phyloP scores from a whole-genome alignment of 2,888 invertebrate genomes.

The Suillia variegata region DNA sequence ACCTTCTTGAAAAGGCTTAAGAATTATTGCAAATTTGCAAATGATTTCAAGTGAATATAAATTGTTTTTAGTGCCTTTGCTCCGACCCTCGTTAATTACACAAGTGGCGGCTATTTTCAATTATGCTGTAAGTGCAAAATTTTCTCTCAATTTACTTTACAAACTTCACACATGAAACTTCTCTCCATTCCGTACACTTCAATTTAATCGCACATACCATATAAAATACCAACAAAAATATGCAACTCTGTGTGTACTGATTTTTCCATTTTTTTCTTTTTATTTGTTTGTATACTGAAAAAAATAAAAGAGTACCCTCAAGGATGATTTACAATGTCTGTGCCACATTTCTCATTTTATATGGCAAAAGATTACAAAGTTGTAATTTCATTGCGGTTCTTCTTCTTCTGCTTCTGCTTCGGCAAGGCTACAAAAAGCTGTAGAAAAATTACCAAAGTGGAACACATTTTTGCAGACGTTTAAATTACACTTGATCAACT shows the following conservation, averaged over 20 bases:
- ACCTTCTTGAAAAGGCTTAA: too few relatives aligned
- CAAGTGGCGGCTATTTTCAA: too few relatives aligned
- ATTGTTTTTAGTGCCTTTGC: too few relatives aligned
- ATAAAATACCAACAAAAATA: neutral
- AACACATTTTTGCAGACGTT: neutral
- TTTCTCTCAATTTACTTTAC: neutral
- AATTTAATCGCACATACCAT: neutral
- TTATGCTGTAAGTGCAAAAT: slow-evolving; percentile 1
- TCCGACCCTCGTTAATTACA: too few relatives aligned
- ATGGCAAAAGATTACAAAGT: neutral
- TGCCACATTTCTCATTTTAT: neutral
- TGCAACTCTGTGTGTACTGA: too few relatives aligned
- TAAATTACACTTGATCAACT: neutral
- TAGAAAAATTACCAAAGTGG: neutral
- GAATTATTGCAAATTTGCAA: too few relatives aligned
- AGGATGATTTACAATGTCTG: slow-evolving; percentile 1
- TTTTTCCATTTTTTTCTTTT: too few relatives aligned
- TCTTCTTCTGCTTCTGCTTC: neutral
- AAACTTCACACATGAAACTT: neutral
- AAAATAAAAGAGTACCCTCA: neutral
- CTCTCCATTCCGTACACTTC: neutral
- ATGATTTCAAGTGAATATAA: too few relatives aligned
- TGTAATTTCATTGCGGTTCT: slow-evolving; percentile 1
- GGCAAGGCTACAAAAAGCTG: neutral
- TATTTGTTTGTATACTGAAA: too few relatives aligned